Evolutionary conservation across 2,797 vertebrate genomes (phyloP), one percentile per base, ranked within the genome.

Genomic region (Thunnus albacares): DNA sequence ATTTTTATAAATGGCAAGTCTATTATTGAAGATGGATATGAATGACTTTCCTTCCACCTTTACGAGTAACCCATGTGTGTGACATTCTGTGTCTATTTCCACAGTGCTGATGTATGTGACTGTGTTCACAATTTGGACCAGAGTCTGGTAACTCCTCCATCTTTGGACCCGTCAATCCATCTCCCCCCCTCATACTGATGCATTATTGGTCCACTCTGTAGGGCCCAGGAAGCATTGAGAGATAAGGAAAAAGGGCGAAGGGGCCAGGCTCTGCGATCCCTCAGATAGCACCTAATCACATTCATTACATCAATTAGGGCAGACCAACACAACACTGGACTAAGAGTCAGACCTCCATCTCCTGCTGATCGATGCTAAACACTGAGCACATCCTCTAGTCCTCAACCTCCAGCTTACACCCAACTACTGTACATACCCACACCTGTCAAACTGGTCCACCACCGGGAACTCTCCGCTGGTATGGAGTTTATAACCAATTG

Each of bases 221-320:
- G 71, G 84, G 75, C 71, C 91, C 93, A 95, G 95, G 95, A 95
- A 95, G 92, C 90, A 70, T 0, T 45, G 71, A 80, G 85, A 94
- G 94, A 95, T 95, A 94, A 95, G 91, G 76, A 56, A 71, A 47
- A 75, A 83, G 85, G 85, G 86, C 80, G 75, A 89, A 75, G 81
- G 47, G 90, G 90, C 90, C 91, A 80, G 90, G 82, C 88, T 79
- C 75, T 81, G 90, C 33, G 94, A 95, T 96, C 86, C 87, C 88
- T 81, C 81, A 78, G 94, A 96, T 96, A 95, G 90, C 89, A 85
- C 80, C 91, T 95, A 95, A 96, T 96, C 95, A 93, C 93, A 95
- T 96, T 94, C 93, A 94, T 95, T 94, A 94, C 89, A 94, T 95
- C 93, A 94, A 96, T 95, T 95, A 95, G 92, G 87, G 89, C 92